Evolutionary conservation across 2,888 invertebrate genomes (phyloP).

Genomic region (Halictus ligatus): DNA sequence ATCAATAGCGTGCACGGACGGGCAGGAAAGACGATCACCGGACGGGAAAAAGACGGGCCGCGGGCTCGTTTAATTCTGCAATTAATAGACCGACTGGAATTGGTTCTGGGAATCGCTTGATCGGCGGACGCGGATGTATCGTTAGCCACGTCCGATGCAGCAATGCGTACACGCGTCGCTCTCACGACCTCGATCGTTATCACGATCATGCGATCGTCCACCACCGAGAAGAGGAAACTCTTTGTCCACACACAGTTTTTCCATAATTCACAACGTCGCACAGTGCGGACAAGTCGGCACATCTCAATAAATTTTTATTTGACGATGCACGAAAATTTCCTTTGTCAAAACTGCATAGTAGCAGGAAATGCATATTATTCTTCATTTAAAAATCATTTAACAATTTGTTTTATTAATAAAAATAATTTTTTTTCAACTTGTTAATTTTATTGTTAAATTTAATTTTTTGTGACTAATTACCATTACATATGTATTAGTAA

Average conservation of each 20-base stretch:
- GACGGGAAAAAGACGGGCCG: background rate
- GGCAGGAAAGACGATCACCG: background rate
- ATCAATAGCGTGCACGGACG: constrained; percentile 1
- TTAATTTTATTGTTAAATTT: too few relatives aligned
- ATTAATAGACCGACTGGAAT: constrained; percentile 44
- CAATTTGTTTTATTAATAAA: too few relatives aligned
- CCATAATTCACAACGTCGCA: background rate
- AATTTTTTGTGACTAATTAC: too few relatives aligned
- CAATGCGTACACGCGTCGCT: constrained; percentile 29
- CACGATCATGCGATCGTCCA: background rate
- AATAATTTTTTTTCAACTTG: too few relatives aligned
- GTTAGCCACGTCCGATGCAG: constrained; percentile 32
- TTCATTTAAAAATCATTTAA: too few relatives aligned
- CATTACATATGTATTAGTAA: too few relatives aligned
- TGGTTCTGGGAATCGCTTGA: constrained; percentile 44
- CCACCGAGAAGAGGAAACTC: background rate
- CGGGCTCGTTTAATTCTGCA: constrained; percentile 18
- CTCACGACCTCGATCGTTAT: constrained; percentile 57
- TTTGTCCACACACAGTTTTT: background rate
- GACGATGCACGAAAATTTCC: too few relatives aligned
- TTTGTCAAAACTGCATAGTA: too few relatives aligned
- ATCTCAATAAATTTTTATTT: too few relatives aligned
- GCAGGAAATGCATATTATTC: too few relatives aligned
- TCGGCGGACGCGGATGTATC: constrained; percentile 36
- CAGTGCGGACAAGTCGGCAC: too few relatives aligned